phyloP scores from a whole-genome alignment of 2,113 vertebrate species.

The Microcebus murinus region DNA sequence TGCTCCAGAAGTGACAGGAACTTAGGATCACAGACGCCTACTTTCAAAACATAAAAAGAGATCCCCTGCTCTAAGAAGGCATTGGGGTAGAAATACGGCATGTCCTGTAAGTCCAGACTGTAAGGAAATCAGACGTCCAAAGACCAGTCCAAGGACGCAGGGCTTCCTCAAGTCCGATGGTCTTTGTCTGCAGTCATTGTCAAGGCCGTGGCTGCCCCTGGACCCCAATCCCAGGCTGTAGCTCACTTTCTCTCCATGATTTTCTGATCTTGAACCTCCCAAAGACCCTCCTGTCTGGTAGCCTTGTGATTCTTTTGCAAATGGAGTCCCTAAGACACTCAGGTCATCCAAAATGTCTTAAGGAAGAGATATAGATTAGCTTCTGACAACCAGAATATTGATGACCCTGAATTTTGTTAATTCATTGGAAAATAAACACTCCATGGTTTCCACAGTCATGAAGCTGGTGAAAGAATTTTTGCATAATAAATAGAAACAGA shows the following conservation, averaged over 20 bases:
- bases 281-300: not conserved
- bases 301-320: not conserved
- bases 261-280: not conserved
- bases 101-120: not conserved
- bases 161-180: not conserved
- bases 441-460: not conserved
- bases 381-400: not conserved
- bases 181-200: not conserved
- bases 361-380: not conserved
- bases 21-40: not conserved
- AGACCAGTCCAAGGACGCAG: not conserved
- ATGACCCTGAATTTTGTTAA: not conserved
- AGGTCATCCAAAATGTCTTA: not conserved
- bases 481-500: not conserved
- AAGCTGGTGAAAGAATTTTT: not conserved
- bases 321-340: not conserved
- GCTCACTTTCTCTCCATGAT: not conserved
- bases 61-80: not conserved
- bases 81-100: not conserved
- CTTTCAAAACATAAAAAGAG: not conserved
- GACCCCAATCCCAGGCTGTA: not conserved
- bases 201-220: not conserved
- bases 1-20: not conserved
- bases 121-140: rapidly evolving
- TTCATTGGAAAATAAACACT: not conserved